Conservation (phyloP, 1,140 invertebrate genomes). For the Capitella teleta region DNA sequence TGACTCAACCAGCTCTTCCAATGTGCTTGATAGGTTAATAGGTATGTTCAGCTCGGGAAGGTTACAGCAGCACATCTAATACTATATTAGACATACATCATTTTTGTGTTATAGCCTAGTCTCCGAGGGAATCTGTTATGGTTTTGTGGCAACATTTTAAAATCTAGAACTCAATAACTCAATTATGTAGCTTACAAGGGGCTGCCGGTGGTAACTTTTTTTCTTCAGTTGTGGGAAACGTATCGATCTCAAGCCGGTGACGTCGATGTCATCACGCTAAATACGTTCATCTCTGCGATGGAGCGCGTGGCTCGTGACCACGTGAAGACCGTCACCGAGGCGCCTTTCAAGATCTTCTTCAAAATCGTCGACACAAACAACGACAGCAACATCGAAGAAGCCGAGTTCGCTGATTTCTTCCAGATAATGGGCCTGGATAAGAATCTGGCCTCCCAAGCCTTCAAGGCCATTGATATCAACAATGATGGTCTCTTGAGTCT, state of each 20-base stretch:
- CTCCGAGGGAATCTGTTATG: too few species aligned
- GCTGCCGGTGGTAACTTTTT: background rate
- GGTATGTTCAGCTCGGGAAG: too few species aligned
- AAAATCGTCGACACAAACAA: conserved; percentile 8
- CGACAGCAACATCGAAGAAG: conserved; percentile 6
- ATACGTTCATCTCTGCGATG: conserved; percentile 4
- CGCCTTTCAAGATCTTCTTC: conserved; percentile 9
- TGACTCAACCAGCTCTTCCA: too few species aligned
- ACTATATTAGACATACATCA: too few species aligned
- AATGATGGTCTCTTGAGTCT: conserved; percentile 5
- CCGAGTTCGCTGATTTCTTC: conserved; percentile 6
- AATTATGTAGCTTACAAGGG: too few species aligned
- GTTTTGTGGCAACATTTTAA: too few species aligned
- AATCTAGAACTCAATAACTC: too few species aligned
- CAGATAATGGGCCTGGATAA: conserved; percentile 9
- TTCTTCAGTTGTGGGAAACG: conserved; percentile 9
- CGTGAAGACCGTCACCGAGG: conserved; percentile 4
- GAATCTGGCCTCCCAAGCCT: conserved; percentile 4
- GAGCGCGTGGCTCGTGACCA: conserved; percentile 1
- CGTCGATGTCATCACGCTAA: background rate
- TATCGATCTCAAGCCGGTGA: conserved; percentile 1
- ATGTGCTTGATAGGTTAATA: too few species aligned
- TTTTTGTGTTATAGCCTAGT: too few species aligned
- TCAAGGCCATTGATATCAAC: conserved; percentile 13
- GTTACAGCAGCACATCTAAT: too few species aligned